A percentile compares a stretch with the other conserved stretches of the same genome.
Evolutionary conservation across 2,797 vertebrate species (phyloP).

Genomic region (Crypturellus tataupa): DNA sequence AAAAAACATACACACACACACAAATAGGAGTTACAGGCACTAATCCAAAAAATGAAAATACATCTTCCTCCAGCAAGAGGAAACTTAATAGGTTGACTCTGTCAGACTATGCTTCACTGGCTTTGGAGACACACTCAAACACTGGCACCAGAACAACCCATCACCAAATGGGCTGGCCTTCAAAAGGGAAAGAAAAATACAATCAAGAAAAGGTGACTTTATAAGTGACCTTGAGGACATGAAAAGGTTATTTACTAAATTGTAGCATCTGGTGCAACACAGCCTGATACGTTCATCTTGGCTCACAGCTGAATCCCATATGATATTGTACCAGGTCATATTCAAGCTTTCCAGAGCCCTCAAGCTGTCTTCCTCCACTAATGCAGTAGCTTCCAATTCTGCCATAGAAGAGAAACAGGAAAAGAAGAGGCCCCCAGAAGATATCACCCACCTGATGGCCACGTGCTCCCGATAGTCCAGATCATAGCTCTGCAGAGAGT

Average conservation of each 20-base stretch:
- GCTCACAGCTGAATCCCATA: not conserved
- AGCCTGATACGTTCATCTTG: not conserved
- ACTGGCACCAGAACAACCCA: not conserved
- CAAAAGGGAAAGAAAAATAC: not conserved
- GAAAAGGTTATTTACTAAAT: not conserved
- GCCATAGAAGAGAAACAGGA: fast-evolving
- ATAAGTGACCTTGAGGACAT: fast-evolving
- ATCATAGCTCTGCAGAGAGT: constrained; percentile 89
- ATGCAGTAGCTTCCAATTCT: fast-evolving
- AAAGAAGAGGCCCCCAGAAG: not conserved
- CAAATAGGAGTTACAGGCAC: not conserved
- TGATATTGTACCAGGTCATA: fast-evolving
- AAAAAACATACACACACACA: not conserved
- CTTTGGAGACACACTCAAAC: not conserved
- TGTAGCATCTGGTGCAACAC: not conserved
- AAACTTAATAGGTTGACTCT: not conserved
- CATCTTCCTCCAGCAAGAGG: not conserved
- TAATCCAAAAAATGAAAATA: not conserved
- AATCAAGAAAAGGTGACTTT: not conserved
- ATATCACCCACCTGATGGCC: constrained; percentile 85
- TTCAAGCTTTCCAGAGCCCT: not conserved
- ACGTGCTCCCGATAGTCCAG: constrained; percentile 87
- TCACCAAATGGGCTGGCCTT: not conserved
- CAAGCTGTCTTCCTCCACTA: not conserved
- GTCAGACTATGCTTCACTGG: not conserved